Conservation (phyloP, 2,113 vertebrate species). For the Myotis lucifugus region DNA sequence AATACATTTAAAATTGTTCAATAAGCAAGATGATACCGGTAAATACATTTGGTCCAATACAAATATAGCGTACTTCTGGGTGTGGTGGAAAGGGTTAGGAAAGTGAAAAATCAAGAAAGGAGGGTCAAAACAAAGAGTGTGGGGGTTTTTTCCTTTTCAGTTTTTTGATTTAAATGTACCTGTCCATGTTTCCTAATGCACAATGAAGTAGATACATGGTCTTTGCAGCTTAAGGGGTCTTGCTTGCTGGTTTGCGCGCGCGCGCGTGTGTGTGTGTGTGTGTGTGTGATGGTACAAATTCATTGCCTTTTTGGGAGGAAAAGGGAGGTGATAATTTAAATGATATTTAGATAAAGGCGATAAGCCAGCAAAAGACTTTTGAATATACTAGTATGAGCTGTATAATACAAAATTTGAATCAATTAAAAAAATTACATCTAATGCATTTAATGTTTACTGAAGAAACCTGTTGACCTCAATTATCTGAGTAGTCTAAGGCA, state of each 20-base stretch:
- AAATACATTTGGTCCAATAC: slow-evolving; percentile 78
- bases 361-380: slow-evolving; percentile 71
- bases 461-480: slow-evolving; percentile 76
- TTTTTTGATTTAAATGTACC: slow-evolving; percentile 75
- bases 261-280: slow-evolving; percentile 66
- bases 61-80: slow-evolving; percentile 60
- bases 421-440: slow-evolving; percentile 68
- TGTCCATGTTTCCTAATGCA: slow-evolving; percentile 85
- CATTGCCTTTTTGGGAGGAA: slow-evolving; percentile 72
- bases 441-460: slow-evolving; percentile 70
- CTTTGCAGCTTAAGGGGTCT: slow-evolving; percentile 81
- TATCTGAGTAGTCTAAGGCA: slow-evolving; percentile 75
- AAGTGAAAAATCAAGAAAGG: slow-evolving; percentile 47
- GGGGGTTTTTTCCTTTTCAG: slow-evolving; percentile 53
- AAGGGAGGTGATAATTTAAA: slow-evolving; percentile 73
- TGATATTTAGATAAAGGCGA: slow-evolving; percentile 69
- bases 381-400: slow-evolving; percentile 49
- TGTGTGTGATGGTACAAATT: slow-evolving; percentile 81
- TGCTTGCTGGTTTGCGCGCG: slow-evolving; percentile 45
- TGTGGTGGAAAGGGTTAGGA: slow-evolving; percentile 28
- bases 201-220: slow-evolving; percentile 80
- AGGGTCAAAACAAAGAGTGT: slow-evolving; percentile 67
- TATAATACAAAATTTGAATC: slow-evolving; percentile 62
- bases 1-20: slow-evolving; percentile 69
- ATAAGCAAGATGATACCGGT: slow-evolving; percentile 76